Base-by-base conservation (phyloP, 2,113 vertebrate genomes). In the Dicaeum eximium region DNA sequence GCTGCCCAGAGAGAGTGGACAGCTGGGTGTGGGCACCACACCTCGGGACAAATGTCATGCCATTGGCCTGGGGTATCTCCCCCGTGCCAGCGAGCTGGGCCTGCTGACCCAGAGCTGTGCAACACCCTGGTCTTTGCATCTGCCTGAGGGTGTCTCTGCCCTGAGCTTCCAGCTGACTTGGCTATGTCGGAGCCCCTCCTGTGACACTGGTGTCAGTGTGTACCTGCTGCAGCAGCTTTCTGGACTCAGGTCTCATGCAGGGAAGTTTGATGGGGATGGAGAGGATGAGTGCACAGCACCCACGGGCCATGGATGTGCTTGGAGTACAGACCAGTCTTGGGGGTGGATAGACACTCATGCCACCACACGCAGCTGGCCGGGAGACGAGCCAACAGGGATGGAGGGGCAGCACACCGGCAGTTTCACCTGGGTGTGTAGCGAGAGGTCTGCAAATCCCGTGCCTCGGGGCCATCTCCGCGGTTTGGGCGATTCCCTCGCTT, bases 221-320 rank as follows among this genome's bases (percentile, higher is more conserved):
- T 13, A 23, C 13, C 56, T 21, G 10, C 18, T 31, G 70, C 37
- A 20, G 58, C 7, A 47, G 4, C 33, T 16, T 60, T 72, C 50
- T 0, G 1, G 20, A 7, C 38, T 44, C 53, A 10, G 44, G 19
- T 33, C 7, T 11, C 2, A 2, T 2, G 16, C 2, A 6, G 45
- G 15, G 12, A 33, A 2, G 8, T 38, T 64, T 72, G 33, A 23
- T 0, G 23, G 64, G 28, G 31, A 30, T 18, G 14, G 60, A 80
- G 42, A 23, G 24, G 50, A 31, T 2, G 4, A 30, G 38, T 3
- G 24, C 42, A 7, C 38, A 40, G 40, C 45, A 53, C 3, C 33
- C 28, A 17, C 1, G 4, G 17, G 11, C 25, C 27, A 9, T 1
- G 7, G 19, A 23, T 17, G 31, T 17, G 47, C 22, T 38, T 30